Base-by-base conservation (phyloP, 1,140 invertebrate species). In the Platyura marginata region DNA sequence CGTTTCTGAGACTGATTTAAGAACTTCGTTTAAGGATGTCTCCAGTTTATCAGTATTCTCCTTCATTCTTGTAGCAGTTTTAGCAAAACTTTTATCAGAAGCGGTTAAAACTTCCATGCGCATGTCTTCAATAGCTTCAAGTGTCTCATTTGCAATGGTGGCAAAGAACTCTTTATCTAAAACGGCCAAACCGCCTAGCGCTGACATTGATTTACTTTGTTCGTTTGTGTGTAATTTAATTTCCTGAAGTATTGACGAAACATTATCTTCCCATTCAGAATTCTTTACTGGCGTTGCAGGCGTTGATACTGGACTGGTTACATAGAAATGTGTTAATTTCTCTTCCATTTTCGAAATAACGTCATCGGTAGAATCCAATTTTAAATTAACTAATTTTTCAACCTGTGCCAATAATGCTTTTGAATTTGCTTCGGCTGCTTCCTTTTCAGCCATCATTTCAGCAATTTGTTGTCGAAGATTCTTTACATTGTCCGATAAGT, bases 401-500 rank as follows among this genome's bases (percentile, higher is more conserved):
- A 46, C 51, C 22, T 56, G 45, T 5, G 44, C 40, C 16, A 54
- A 49, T 9, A 55, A 36, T 45, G 51, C 41, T 10, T 52, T 51
- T 47, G 46, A 65, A 40, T 35, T 51, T 43, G 47, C 55, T 48
- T 57, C 51, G 23, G 50, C 56, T 41, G 56, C 51, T 40, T 52
- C 57, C 0, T 52, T 50, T 49, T 69, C 66, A 39, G 58, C 52
- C 36, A 55, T 61, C 21, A 55, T 49, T 49, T 65, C 55, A 38
- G 43, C 56, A 36, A 75, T 53, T 53, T 59, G 64, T 25, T 63
- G 56, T 47, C 71, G 67, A 25, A 80, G 56, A 18, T 63, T 56
- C 33, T 61, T 64, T 2, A 79, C 61, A 25, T 70, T 71, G 6
- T 51, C 44, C 1, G 69, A 61, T 8, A 78, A 57, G 9, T 62